These are phyloP conservation scores for Sus scrofa DNA, from an alignment of 2,113 vertebrate species.

Conservation along the genomic window DNA sequence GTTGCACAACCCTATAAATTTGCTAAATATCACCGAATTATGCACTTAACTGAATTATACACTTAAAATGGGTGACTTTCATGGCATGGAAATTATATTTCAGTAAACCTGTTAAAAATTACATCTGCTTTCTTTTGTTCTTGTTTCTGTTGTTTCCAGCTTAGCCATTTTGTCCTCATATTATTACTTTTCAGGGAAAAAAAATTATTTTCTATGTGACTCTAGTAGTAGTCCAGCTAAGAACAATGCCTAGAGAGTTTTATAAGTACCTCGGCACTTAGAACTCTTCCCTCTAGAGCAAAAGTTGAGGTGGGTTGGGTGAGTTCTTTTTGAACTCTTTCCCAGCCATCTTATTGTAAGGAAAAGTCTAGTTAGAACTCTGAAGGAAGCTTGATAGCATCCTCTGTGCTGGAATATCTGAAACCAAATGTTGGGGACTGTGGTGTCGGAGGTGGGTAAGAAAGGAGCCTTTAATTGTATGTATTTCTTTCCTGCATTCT, in stretches of 20 bases:
- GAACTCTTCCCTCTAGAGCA: neutral
- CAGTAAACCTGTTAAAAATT: neutral
- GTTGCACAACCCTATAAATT: neutral
- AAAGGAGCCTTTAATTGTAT: slow-evolving; percentile 15
- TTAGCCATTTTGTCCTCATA: neutral
- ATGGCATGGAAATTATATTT: neutral
- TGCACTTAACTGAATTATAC: neutral
- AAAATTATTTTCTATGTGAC: neutral
- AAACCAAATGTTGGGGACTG: neutral
- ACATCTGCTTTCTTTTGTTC: neutral
- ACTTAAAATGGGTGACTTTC: neutral
- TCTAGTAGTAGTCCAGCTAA: neutral
- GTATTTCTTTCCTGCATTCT: neutral
- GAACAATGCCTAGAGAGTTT: neutral
- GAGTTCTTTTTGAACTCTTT: neutral
- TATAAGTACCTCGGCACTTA: neutral
- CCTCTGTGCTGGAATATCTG: neutral
- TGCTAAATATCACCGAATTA: neutral
- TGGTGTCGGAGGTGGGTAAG: neutral
- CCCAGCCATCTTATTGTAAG: neutral
- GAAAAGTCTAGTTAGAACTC: neutral
- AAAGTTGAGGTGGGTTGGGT: neutral
- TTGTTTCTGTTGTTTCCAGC: neutral
- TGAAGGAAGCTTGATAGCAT: neutral
- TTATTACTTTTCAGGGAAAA: neutral